These are phyloP conservation scores for Festucalex cinctus DNA, from an alignment of 2,113 vertebrate genomes.

Conservation along the genomic window DNA sequence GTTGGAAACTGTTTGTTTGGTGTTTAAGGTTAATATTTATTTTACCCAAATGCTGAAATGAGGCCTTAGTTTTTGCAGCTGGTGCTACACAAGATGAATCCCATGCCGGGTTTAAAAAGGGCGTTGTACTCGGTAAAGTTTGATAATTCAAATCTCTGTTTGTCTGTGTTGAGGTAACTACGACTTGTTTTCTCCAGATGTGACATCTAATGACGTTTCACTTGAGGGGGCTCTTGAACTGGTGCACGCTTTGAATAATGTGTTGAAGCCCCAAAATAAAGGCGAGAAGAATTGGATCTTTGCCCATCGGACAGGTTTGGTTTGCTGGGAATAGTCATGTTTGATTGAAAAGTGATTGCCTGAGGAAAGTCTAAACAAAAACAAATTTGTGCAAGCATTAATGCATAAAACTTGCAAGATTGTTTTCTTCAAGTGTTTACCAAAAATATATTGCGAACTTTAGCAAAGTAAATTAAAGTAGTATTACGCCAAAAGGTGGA, in stretches of 20 bases:
- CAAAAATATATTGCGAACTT: too few species aligned
- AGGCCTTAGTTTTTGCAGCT: slow-evolving; percentile 12
- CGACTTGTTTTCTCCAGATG: slow-evolving; percentile 1
- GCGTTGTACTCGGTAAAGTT: not conserved
- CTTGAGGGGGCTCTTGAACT: slow-evolving; percentile 9
- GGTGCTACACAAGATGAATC: not conserved
- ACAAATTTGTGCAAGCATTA: too few species aligned
- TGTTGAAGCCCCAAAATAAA: not conserved
- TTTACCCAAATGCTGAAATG: not conserved
- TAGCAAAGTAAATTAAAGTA: too few species aligned
- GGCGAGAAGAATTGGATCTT: slow-evolving; percentile 16
- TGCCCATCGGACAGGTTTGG: too few species aligned
- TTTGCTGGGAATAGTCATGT: too few species aligned
- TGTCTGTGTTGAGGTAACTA: not conserved
- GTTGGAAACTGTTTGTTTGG: too few species aligned
- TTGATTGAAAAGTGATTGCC: too few species aligned
- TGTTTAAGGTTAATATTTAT: not conserved
- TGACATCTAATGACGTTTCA: not conserved
- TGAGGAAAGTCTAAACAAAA: too few species aligned
- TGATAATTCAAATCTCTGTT: not conserved
- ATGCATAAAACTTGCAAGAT: too few species aligned
- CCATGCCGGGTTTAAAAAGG: too few species aligned
- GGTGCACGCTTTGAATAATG: slow-evolving; percentile 4
- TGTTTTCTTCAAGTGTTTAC: too few species aligned
- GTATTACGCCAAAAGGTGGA: too few species aligned